Evolutionary conservation across 1,140 invertebrate species (phyloP).

Genomic region (Ceratitis capitata): DNA sequence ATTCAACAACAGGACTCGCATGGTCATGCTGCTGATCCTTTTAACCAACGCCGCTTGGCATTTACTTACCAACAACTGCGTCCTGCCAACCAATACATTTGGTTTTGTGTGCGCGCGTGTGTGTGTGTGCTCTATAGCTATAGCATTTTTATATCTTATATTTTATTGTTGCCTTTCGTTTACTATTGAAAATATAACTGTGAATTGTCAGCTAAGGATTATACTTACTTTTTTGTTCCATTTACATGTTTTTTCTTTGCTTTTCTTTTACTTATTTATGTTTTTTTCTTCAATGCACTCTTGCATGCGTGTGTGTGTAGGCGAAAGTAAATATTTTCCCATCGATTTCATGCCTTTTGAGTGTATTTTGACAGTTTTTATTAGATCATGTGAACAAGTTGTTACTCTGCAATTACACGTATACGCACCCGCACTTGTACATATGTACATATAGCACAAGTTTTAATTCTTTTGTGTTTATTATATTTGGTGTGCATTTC

Average conservation of each 20-base stretch:
- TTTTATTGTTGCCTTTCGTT: neutral
- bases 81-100: neutral
- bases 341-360: slow-evolving; percentile 42
- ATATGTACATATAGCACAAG: neutral
- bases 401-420: neutral
- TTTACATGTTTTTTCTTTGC: neutral
- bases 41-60: neutral
- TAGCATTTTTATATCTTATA: neutral
- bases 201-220: slow-evolving; percentile 39
- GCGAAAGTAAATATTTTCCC: slow-evolving; percentile 43
- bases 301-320: neutral
- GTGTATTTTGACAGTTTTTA: slow-evolving; percentile 45
- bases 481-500: neutral
- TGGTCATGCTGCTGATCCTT: slow-evolving; percentile 36
- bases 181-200: slow-evolving; percentile 27
- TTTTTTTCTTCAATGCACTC: neutral
- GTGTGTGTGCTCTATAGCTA: too few relatives aligned
- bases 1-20: slow-evolving; percentile 4
- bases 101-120: too few relatives aligned
- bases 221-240: slow-evolving; percentile 8
- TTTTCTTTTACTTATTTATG: neutral
- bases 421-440: neutral
- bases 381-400: slow-evolving; percentile 42
- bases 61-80: neutral
- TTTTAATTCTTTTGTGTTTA: neutral